Evolutionary conservation across 2,888 invertebrate genomes (phyloP).

Genomic region (Blera fallax): DNA sequence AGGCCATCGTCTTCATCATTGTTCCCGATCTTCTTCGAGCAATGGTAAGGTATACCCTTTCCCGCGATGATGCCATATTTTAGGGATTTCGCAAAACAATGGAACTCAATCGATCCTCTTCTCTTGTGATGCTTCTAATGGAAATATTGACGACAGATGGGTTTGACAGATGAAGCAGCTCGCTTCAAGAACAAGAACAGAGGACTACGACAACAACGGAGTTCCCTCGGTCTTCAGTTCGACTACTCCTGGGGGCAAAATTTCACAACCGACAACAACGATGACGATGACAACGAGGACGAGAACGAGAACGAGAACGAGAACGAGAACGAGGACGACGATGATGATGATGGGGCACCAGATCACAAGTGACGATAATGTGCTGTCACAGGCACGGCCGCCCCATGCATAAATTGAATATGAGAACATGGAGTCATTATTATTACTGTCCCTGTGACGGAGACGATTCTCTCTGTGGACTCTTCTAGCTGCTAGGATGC

Average conservation of each 20-base stretch:
- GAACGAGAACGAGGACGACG: conserved; percentile 9
- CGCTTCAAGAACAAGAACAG: conserved; percentile 34
- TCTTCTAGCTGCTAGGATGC: conserved; percentile 36
- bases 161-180: conserved; percentile 65
- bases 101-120: conserved; percentile 52
- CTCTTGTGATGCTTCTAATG: conserved; percentile 37
- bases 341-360: conserved; percentile 70
- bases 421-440: conserved; percentile 73
- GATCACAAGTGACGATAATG: conserved; percentile 78
- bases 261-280: conserved; percentile 12
- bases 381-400: conserved; percentile 75
- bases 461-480: conserved; percentile 40
- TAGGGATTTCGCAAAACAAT: conserved; percentile 66
- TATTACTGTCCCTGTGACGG: conserved; percentile 66
- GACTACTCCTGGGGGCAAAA: conserved; percentile 29
- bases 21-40: neutral
- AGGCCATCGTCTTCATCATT: conserved; percentile 19
- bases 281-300: conserved; percentile 1
- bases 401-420: conserved; percentile 73
- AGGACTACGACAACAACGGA: conserved; percentile 65
- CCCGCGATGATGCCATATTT: conserved; percentile 25
- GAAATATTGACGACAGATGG: conserved; percentile 72
- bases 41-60: neutral
- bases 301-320: conserved; percentile 22
- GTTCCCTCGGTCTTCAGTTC: conserved; percentile 41